Evolutionary conservation across 2,113 vertebrate species (phyloP).

Genomic region (Gymnobelideus leadbeateri): DNA sequence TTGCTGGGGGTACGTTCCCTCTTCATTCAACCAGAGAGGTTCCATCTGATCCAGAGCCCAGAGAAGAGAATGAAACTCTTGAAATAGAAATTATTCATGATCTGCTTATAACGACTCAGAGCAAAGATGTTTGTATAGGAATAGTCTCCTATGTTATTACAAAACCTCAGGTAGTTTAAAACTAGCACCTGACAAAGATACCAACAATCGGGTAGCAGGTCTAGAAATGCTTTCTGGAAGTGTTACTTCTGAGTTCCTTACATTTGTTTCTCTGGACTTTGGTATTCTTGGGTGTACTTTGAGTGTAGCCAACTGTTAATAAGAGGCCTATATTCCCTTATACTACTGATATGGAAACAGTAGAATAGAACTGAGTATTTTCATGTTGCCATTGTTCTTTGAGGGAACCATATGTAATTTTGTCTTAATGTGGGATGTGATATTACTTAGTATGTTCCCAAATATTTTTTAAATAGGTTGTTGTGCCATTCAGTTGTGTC

Average conservation of each 20-base stretch:
- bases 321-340: not conserved
- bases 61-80: not conserved
- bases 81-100: not conserved
- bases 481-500: not conserved
- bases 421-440: not conserved
- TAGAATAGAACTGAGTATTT: slow-evolving; percentile 46
- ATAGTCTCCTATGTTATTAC: not conserved
- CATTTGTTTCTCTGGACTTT: not conserved
- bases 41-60: not conserved
- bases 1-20: not conserved
- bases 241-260: not conserved
- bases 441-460: slow-evolving; percentile 29
- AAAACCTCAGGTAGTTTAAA: not conserved
- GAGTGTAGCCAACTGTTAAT: not conserved
- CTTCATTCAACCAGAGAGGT: not conserved
- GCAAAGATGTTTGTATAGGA: not conserved
- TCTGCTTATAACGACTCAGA: not conserved
- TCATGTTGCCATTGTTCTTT: slow-evolving; percentile 21
- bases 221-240: not conserved
- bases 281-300: too few relatives aligned
- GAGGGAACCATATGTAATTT: not conserved
- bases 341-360: not conserved
- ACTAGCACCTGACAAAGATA: not conserved
- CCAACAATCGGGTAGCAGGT: not conserved
- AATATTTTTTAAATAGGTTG: not conserved